phyloP scores from a whole-genome alignment of 2,888 invertebrate genomes.

The Cheilosia pagana region DNA sequence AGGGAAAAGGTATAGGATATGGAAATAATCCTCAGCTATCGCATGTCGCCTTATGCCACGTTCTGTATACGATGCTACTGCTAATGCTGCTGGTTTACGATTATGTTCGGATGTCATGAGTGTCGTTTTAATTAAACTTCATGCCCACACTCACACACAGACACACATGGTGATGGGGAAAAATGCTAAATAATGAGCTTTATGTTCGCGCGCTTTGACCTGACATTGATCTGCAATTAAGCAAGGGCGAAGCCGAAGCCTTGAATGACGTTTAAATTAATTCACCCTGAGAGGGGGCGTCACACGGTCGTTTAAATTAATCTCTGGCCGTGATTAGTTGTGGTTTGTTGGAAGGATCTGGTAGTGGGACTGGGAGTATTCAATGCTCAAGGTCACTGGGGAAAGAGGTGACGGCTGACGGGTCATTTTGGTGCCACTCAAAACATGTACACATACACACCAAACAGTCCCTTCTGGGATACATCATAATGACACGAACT shows the following conservation, averaged over 20 bases:
- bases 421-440: too few species aligned
- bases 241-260: slow-evolving; percentile 9
- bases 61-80: slow-evolving; percentile 23
- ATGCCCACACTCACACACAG: slow-evolving; percentile 2
- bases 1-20: slow-evolving; percentile 22
- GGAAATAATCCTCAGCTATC: slow-evolving; percentile 59
- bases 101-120: slow-evolving; percentile 61
- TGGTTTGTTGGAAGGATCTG: not conserved
- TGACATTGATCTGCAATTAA: slow-evolving; percentile 61
- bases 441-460: too few species aligned
- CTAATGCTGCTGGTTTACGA: slow-evolving; percentile 29
- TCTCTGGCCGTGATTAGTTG: not conserved
- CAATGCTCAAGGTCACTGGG: not conserved
- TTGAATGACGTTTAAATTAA: slow-evolving; percentile 14
- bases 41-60: slow-evolving; percentile 51
- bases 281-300: not conserved
- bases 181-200: slow-evolving; percentile 45
- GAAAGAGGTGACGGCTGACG: not conserved
- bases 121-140: slow-evolving; percentile 67
- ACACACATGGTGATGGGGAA: not conserved
- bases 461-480: too few species aligned
- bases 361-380: not conserved
- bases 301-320: slow-evolving; percentile 3
- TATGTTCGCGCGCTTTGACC: slow-evolving; percentile 29
- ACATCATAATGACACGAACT: too few species aligned